Conservation (phyloP, 2,113 vertebrate genomes). For the Hyaena hyaena region DNA sequence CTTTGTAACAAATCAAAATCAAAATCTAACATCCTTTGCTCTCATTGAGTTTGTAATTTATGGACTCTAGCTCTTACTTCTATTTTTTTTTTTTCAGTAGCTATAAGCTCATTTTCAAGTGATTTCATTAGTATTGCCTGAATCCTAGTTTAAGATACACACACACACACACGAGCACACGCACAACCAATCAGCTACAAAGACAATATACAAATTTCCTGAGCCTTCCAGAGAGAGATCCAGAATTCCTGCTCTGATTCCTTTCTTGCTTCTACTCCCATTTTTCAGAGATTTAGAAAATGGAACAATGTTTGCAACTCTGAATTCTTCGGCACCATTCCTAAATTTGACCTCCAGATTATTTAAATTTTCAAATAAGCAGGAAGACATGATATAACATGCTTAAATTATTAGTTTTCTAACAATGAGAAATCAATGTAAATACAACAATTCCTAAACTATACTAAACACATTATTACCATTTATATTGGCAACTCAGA, state of each 20-base stretch:
- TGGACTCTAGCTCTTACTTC: background rate
- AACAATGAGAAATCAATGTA: conserved; percentile 4
- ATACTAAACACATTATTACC: background rate
- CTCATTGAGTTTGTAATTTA: background rate
- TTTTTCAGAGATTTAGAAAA: background rate
- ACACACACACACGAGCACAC: background rate
- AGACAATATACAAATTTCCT: background rate
- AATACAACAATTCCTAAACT: background rate
- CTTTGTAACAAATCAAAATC: background rate
- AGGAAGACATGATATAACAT: background rate
- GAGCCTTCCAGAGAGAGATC: background rate
- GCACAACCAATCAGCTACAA: background rate
- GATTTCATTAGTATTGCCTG: background rate
- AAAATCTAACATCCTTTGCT: background rate
- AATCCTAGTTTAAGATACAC: background rate
- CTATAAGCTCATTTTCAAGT: background rate
- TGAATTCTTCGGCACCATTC: background rate
- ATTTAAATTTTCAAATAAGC: background rate
- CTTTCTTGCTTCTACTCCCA: background rate
- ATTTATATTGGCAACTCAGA: background rate
- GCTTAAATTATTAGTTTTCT: conserved; percentile 30
- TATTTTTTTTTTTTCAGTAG: background rate
- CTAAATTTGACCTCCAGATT: conserved; percentile 13
- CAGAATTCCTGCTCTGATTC: background rate
- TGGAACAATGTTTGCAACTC: background rate